Evolutionary conservation across 2,797 vertebrate species (phyloP).

Genomic region (Hirundo rustica): DNA sequence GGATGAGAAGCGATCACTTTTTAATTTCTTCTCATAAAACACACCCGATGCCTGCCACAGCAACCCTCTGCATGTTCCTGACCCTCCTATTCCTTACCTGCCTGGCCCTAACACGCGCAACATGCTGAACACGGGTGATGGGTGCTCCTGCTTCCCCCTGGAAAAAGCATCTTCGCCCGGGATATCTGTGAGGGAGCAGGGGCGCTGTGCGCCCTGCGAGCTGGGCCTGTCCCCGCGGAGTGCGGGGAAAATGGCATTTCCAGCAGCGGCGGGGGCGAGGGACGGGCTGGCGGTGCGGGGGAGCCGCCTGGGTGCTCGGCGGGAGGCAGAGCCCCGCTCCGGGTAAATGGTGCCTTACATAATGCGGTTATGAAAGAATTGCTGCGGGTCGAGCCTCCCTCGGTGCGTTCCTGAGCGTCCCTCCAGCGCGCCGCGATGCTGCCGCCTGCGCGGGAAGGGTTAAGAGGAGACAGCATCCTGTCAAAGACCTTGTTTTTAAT

Average conservation of each 20-base stretch:
- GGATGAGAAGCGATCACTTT: not conserved
- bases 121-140: accelerated
- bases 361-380: slow-evolving; percentile 65
- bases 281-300: not conserved
- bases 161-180: accelerated
- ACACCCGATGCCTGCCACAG: not conserved
- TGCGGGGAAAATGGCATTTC: not conserved
- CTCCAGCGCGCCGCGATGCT: not conserved
- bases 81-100: not conserved
- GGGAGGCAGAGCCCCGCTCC: not conserved
- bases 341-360: slow-evolving; percentile 32
- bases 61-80: not conserved
- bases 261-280: not conserved
- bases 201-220: not conserved
- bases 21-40: not conserved
- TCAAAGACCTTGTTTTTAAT: slow-evolving; percentile 90
- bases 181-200: accelerated
- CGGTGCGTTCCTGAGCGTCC: not conserved
- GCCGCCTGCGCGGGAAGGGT: slow-evolving; percentile 76
- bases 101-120: accelerated
- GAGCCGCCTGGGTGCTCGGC: not conserved
- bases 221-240: not conserved
- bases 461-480: slow-evolving; percentile 91
- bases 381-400: not conserved
- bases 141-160: accelerated